Base-by-base conservation (phyloP, 2,113 vertebrate species). In the Mellivora capensis region DNA sequence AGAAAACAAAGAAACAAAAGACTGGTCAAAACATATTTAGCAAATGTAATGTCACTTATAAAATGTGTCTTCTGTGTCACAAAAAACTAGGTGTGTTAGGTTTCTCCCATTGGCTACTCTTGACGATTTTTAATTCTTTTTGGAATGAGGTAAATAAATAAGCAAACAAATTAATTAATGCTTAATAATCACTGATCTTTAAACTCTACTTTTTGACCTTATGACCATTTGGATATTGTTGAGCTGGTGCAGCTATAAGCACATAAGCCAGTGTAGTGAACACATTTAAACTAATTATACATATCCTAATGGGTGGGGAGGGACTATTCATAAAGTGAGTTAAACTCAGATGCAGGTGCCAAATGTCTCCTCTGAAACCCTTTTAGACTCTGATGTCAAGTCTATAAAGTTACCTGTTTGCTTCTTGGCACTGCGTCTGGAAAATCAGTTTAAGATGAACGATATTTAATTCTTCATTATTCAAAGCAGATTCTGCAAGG, bases 401-500 rank as follows among this genome's bases (percentile, higher is more conserved):
- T 54, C 2, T 42, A 39, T 42, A 76, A 79, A 90, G 77, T 91
- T 86, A 42, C 69, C 76, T 89, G 34, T 93, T 93, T 93, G 69
- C 83, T 90, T 97, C 93, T 96, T 97, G 97, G 93, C 89, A 74
- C n/a, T 85, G 44, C 74, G 4, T 96, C n/a, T 91, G 64, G 71
- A 77, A 93, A 96, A 91, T 74, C 47, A 86, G 87, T 85, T 97
- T 95, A 91, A 94, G 80, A 97, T 82, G 62, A 97, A 86, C 6
- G 72, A 49, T 90, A 87, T 42, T 95, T 96, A 94, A 90, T 91
- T 93, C 64, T 96, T 86, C 95, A 90, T 94, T 67, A 83, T 96
- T 97, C 69, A 97, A 61, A 97, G 44, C 57, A 86, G 67, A 94
- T 91, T 94, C 47, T 82, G 27, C 21, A 87, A 59, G 47, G 7